These are phyloP conservation scores for Peromyscus maniculatus DNA, from an alignment of 2,113 vertebrate species.

Conservation along the genomic window DNA sequence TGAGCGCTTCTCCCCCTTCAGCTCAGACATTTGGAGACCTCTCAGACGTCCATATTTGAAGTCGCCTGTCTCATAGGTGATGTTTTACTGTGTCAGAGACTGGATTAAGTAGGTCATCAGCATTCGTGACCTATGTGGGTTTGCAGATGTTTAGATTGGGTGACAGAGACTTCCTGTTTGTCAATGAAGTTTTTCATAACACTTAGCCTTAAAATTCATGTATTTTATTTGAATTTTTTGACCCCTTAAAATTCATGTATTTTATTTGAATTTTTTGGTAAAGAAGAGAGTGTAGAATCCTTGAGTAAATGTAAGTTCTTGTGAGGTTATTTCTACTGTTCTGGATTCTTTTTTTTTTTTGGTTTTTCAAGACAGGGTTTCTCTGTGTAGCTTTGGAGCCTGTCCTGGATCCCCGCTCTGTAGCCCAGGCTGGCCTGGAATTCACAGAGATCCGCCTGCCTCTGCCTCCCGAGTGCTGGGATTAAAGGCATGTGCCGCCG, in stretches of 20 bases:
- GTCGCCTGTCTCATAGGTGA: neutral
- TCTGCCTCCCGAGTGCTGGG: too few relatives aligned
- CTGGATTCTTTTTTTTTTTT: neutral
- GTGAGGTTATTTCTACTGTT: constrained; percentile 36
- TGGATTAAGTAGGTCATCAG: constrained; percentile 12
- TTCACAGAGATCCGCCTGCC: too few relatives aligned
- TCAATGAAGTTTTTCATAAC: constrained; percentile 36
- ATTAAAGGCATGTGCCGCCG: too few relatives aligned
- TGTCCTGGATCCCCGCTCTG: too few relatives aligned
- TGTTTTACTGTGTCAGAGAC: constrained; percentile 11
- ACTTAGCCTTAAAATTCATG: constrained; percentile 1
- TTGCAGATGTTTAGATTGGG: neutral
- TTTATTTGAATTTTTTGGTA: constrained; percentile 26
- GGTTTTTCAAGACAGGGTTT: too few relatives aligned
- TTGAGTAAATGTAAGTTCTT: neutral
- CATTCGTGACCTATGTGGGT: neutral
- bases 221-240: constrained; percentile 28
- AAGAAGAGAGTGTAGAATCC: neutral
- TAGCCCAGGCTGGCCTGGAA: too few relatives aligned
- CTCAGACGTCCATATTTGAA: constrained; percentile 1
- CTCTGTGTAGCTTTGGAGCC: too few relatives aligned
- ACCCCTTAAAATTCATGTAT: constrained; percentile 13
- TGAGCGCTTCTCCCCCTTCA: neutral
- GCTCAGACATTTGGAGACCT: neutral
- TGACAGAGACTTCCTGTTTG: constrained; percentile 6